Evolutionary conservation across 2,113 vertebrate species (phyloP), one percentile per base, ranked within the genome.

Genomic region (Datnioides undecimradiatus): DNA sequence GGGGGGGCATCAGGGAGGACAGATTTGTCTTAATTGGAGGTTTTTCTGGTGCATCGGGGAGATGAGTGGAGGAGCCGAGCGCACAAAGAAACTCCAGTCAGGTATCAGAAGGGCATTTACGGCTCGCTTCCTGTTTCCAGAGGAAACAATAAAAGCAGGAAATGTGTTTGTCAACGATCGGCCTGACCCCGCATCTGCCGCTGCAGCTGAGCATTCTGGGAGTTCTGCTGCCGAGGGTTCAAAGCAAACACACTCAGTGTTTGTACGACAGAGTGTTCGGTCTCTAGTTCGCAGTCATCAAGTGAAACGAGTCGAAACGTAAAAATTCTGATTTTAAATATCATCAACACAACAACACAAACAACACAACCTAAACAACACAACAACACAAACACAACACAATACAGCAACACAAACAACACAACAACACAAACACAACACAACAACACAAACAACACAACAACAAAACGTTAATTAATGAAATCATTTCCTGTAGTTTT

Each of bases 61-160:
- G 63, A 51, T 34, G 58, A 45, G 54, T 13, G 70, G 6, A 66
- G 73, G 58, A 82, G 51, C 43, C 54, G 70, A 41, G 65, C 14
- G 4, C 54, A n/a, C 52, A 63, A 41, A 46, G 17, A 73, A 82
- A 58, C 80, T 79, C 60, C 75, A 69, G 66, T 87, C 87, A 88
- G 85, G 91, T 88, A 86, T 88, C 83, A 91, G 79, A 83, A 82
- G 73, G 67, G 60, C 72, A 76, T 85, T 83, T 87, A 80, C 80
- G 54, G 79, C 79, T 82, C 66, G 34, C 82, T 87, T 87, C 84
- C 87, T 88, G 82, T 82, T 87, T 82, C 52, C 62, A 84, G 62
- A 79, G 78, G 77, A 58, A 62, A 45, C 33, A 67, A 80, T 75
- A 79, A 78, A 83, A 78, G 73, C 76, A 83, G 85, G 82, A 90